Conservation (phyloP, 2,113 vertebrate species). For the Siniperca knerii region DNA sequence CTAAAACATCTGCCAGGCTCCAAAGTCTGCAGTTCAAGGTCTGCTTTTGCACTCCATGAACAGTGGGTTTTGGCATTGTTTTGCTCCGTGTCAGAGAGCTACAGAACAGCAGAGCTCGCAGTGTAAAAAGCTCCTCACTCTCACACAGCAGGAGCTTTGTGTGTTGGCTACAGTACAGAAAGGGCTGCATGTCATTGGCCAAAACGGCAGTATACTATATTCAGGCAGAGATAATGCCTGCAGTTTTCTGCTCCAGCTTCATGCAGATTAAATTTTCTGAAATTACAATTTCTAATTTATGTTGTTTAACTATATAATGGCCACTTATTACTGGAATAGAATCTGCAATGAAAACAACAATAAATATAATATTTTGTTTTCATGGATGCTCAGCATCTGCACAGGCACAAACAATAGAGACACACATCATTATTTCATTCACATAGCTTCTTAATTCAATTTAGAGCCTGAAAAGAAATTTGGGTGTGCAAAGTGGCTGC, state of each 20-base stretch:
- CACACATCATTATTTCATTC: constrained; percentile 14
- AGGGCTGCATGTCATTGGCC: constrained; percentile 56
- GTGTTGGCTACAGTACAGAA: constrained; percentile 57
- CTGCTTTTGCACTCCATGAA: constrained; percentile 28
- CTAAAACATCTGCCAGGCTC: constrained; percentile 28
- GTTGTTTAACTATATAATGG: constrained; percentile 41
- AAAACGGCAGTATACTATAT: constrained; percentile 35
- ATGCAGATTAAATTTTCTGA: constrained; percentile 43
- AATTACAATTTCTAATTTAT: constrained; percentile 36
- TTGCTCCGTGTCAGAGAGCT: constrained; percentile 45
- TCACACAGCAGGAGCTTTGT: constrained; percentile 62
- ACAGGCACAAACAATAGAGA: constrained; percentile 20
- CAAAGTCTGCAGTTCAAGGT: constrained; percentile 24
- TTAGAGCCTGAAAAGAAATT: constrained; percentile 19
- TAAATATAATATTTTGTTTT: constrained; percentile 36
- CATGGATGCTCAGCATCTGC: constrained; percentile 19
- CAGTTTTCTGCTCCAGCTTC: constrained; percentile 37
- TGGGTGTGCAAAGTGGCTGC: constrained; percentile 5
- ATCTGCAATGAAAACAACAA: constrained; percentile 42
- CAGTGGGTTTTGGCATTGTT: constrained; percentile 32
- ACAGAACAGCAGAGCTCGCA: constrained; percentile 46
- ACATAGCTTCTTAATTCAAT: constrained; percentile 40
- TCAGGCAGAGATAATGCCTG: constrained; percentile 35
- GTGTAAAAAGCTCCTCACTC: constrained; percentile 53
- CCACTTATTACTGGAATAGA: neutral